A percentile compares a stretch with the other conserved stretches of the same genome.
Conservation (phyloP, 2,797 vertebrate genomes). For the Mus minutoides region DNA sequence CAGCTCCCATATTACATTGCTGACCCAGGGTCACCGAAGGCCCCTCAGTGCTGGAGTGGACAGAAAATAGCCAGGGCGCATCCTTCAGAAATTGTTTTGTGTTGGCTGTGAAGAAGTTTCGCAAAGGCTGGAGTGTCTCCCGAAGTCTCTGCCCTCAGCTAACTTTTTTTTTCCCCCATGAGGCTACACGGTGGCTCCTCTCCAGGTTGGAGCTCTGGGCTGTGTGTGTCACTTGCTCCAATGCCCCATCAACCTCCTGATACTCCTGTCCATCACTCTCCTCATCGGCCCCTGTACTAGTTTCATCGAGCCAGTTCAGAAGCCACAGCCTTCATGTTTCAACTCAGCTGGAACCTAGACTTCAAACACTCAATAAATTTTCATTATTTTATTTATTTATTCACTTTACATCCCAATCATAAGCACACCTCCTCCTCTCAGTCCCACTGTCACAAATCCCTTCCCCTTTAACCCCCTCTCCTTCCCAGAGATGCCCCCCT, state of each 20-base stretch:
- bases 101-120: no score
- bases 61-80: background rate
- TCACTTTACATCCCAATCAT: background rate
- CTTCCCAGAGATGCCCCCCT: background rate
- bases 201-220: background rate
- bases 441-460: background rate
- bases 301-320: background rate
- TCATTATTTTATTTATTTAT: background rate
- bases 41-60: no score
- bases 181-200: background rate
- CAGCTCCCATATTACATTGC: background rate
- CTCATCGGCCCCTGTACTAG: background rate
- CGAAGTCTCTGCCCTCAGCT: background rate
- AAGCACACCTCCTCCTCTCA: background rate
- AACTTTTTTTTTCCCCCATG: no score
- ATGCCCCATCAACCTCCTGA: no score
- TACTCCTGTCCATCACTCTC: background rate
- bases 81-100: background rate
- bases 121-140: background rate
- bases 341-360: background rate
- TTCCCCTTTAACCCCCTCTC: background rate
- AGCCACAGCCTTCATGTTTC: background rate
- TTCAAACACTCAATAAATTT: rapidly evolving
- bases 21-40: background rate
- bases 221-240: background rate